Evolutionary conservation across 2,888 invertebrate species (phyloP).

Genomic region (Dinocampus coccinellae): DNA sequence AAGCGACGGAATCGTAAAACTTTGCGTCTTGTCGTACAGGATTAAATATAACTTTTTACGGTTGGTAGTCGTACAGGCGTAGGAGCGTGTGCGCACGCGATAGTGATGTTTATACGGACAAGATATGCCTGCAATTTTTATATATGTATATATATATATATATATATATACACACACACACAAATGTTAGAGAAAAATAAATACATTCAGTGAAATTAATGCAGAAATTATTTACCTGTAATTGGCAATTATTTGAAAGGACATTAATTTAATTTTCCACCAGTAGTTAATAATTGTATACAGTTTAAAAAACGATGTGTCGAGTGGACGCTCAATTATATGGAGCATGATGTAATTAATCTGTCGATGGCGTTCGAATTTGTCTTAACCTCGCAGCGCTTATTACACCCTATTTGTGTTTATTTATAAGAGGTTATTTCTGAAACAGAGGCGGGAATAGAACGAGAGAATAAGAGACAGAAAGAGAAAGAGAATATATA

Average conservation of each 20-base stretch:
- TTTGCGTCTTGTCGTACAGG: conserved; percentile 42
- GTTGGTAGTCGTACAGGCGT: conserved; percentile 28
- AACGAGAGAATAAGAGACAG: no score
- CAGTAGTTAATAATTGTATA: background rate
- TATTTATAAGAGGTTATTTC: conserved; percentile 30
- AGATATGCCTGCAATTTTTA: background rate
- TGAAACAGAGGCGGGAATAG: conserved; percentile 13
- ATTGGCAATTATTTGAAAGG: background rate
- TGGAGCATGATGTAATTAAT: conserved; percentile 12
- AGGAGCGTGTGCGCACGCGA: background rate
- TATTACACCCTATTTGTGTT: conserved; percentile 23
- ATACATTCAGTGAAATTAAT: background rate
- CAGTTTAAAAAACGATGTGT: conserved; percentile 10
- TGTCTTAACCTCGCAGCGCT: conserved; percentile 24
- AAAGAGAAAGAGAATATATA: background rate
- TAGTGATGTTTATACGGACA: background rate
- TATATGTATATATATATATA: background rate
- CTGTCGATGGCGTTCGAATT: conserved; percentile 31
- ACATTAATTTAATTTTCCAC: conserved; percentile 3
- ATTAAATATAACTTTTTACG: conserved; percentile 54
- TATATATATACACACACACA: no score
- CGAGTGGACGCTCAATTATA: conserved; percentile 28
- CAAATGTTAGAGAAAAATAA: no score
- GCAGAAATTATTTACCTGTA: background rate
- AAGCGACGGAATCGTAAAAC: conserved; percentile 46